Evolutionary conservation across 1,140 invertebrate genomes (phyloP).

Genomic region (Drosophila kanapiae): DNA sequence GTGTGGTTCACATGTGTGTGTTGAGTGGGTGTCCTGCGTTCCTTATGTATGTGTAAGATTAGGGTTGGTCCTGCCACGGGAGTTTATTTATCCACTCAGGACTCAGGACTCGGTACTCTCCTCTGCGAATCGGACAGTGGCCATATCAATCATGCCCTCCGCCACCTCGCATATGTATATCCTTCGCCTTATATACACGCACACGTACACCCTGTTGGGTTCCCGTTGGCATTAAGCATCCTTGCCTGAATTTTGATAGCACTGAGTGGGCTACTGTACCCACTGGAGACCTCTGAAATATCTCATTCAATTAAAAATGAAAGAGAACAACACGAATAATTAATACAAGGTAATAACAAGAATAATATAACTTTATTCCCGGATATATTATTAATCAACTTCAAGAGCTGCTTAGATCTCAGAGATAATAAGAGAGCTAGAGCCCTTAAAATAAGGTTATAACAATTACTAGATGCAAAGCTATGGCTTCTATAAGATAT

Average conservation of each 20-base stretch:
- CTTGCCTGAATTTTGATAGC: background rate
- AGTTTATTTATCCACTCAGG: constrained; percentile 54
- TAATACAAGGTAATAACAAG: background rate
- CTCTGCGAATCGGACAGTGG: constrained; percentile 63
- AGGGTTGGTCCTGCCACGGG: constrained; percentile 64
- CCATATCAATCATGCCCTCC: constrained; percentile 66
- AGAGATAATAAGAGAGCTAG: too few relatives aligned
- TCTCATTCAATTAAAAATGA: constrained; percentile 3
- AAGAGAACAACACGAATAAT: background rate
- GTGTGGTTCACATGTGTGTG: constrained; percentile 21
- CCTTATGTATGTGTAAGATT: constrained; percentile 52
- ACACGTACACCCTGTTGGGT: background rate
- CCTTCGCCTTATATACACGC: background rate
- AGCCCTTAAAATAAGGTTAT: too few relatives aligned
- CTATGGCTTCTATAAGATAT: too few relatives aligned
- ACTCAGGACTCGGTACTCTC: constrained; percentile 5
- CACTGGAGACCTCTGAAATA: background rate
- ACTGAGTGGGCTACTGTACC: constrained; percentile 2
- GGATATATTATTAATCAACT: too few relatives aligned
- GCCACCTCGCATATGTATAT: background rate
- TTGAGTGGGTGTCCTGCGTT: constrained; percentile 8
- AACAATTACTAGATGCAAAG: too few relatives aligned
- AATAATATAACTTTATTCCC: too few relatives aligned
- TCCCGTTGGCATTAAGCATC: background rate
- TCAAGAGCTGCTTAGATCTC: too few relatives aligned